Base-by-base conservation (phyloP, 2,113 vertebrate genomes). In the Fulmarus glacialis region DNA sequence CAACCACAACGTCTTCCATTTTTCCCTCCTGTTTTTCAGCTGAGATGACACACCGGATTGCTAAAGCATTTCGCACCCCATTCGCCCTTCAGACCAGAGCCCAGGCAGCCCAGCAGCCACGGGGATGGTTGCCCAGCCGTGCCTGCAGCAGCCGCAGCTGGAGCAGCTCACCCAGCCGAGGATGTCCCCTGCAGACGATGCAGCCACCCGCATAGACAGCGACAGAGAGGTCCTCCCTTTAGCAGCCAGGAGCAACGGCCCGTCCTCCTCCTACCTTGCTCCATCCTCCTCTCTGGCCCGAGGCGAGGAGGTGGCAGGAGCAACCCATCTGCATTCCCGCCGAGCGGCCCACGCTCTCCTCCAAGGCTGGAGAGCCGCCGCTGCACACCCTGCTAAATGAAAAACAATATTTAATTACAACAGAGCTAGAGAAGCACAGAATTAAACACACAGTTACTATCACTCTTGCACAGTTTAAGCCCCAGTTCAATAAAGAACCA, bases 391-490 rank as follows among this genome's bases (percentile, higher is more conserved):
- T 89, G 94, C 87, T 80, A 52, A 70, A 27, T 42, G 90, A 85
- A 94, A 92, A 97, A 58, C 22, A 97, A 21, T 20, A 53, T 93
- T 96, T 90, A 88, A 90, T 97, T 89, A 96, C 95, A 92, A 59
- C 78, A 94, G 87, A 91, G 84, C 90, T 72, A 64, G 91, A 91
- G 67, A 62, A 94, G 94, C 87, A 92, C 87, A 92, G 93, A 94
- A 90, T 95, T 93, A 97, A 87, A 79, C 68, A 85, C 93, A 52
- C 91, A 40, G 67, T 93, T 96, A 91, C 13, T 4, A 88, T 80
- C 87, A 26, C 58, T 85, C 66, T 62, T 43, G 55, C 93, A 78
- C 88, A 81, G 48, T 83, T 96, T 92, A 92, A 89, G 74, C 84
- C 93, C 75, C 66, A 43, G 95, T 68, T 96, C 84, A 89, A 87